Evolutionary conservation across 2,797 vertebrate genomes (phyloP), one percentile per base, ranked within the genome.

Genomic region (Sternotherus odoratus): DNA sequence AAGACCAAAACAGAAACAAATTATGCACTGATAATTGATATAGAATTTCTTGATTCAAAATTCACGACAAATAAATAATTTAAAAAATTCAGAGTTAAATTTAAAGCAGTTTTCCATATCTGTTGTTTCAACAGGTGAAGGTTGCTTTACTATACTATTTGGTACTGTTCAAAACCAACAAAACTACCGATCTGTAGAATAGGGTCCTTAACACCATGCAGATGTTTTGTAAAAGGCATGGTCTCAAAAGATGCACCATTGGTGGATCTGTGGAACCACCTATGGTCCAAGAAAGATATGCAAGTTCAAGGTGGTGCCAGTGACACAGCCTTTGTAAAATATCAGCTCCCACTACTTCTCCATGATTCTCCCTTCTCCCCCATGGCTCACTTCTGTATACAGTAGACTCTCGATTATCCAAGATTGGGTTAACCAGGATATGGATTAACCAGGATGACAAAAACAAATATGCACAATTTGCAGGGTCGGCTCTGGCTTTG

Each of bases 141-240:
- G 19, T 3, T 83, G 51, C 30, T 63, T 72, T 16, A 33, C 56
- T 28, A 12, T 16, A 30, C 56, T 63, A n/a, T 63, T n/a, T 63
- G 33, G 60, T n/a, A 63, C 60, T n/a, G 6, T 63, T 63, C n/a
- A 72, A 9, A 28, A 83, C 7, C 60, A 56, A 11, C n/a, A 26
- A 26, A 85, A 79, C 19, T 21, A 46, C 53, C 83, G 89, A 86
- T 49, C 23, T 23, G 39, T 81, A 77, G 39, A 80, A 60, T 33
- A 63, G n/a, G 72, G 72, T 53, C 53, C 77, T 83, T 78, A 6
- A 53, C 12, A 53, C 39, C 30, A 11, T 24, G 60, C 30, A 77
- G 36, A 23, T 28, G 7, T 30, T 4, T 12, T 23, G 21, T 49
- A 51, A 80, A 89, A 77, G 16, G 46, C 43, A 12, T 21, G 12